Evolutionary conservation across 2,113 vertebrate species (phyloP).

Genomic region (Apaloderma vittatum): DNA sequence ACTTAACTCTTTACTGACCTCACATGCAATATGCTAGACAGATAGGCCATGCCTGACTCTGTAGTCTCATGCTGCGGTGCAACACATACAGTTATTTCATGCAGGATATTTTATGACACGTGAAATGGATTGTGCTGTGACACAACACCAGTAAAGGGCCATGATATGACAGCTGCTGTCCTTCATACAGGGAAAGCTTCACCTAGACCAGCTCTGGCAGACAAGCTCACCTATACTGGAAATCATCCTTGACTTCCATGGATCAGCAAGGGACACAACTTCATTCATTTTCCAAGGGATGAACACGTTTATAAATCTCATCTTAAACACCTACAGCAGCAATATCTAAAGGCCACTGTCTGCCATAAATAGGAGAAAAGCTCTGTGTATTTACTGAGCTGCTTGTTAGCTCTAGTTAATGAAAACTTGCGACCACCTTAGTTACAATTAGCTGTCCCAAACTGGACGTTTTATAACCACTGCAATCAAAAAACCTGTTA

Average conservation of each 20-base stretch:
- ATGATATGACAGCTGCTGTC: not conserved
- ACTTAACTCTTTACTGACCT: not conserved
- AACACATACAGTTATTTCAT: not conserved
- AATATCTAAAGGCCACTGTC: not conserved
- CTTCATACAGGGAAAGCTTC: not conserved
- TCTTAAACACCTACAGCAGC: not conserved
- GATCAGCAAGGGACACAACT: not conserved
- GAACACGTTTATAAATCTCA: not conserved
- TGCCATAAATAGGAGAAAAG: not conserved
- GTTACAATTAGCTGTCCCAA: not conserved
- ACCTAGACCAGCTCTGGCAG: not conserved
- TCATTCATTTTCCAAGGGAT: not conserved
- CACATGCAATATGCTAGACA: rapidly evolving
- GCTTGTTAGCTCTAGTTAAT: not conserved
- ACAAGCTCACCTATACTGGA: not conserved
- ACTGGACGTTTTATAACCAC: not conserved
- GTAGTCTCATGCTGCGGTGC: not conserved
- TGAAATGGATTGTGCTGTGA: not conserved
- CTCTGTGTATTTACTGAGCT: not conserved
- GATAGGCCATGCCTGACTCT: not conserved
- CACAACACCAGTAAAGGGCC: not conserved
- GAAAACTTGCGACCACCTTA: not conserved
- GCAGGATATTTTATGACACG: not conserved
- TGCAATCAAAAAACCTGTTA: not conserved
- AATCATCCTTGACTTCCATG: not conserved